Percentiles rank a stretch among this genome's conserved stretches.
Evolutionary conservation across 2,888 invertebrate species (phyloP).

Genomic region (Tethea ocularis): DNA sequence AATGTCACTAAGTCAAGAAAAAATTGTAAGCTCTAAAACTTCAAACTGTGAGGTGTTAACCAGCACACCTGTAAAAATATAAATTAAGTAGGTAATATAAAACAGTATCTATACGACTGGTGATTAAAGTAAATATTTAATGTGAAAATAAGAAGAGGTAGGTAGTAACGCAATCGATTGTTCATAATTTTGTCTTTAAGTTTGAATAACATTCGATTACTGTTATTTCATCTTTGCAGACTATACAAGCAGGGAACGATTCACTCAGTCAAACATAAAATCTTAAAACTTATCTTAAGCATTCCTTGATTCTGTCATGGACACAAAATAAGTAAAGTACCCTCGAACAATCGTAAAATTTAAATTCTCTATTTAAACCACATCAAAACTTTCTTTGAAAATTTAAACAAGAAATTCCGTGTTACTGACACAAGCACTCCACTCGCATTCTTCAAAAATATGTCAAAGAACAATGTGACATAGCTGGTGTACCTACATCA

Average conservation of each 20-base stretch:
- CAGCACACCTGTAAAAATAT: background rate
- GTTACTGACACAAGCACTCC: slow-evolving; percentile 15
- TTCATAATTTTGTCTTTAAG: background rate
- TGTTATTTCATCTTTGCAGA: too few relatives aligned
- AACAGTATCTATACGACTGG: background rate
- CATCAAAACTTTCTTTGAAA: slow-evolving; percentile 10
- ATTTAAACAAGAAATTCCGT: slow-evolving; percentile 11
- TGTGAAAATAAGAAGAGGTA: too few relatives aligned
- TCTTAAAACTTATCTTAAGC: background rate
- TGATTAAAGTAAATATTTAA: background rate
- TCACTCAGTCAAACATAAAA: background rate
- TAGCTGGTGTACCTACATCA: background rate
- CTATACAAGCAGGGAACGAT: background rate
- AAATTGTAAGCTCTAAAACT: background rate
- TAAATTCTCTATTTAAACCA: background rate
- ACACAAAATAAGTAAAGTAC: background rate
- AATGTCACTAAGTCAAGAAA: background rate
- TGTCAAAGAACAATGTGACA: slow-evolving; percentile 4
- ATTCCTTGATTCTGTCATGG: background rate
- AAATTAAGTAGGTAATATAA: background rate
- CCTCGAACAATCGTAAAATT: slow-evolving; percentile 1
- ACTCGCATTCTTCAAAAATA: slow-evolving; percentile 1
- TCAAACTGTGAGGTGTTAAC: background rate
- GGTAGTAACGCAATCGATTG: background rate
- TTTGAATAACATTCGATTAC: background rate